phyloP scores from a whole-genome alignment of 2,797 vertebrate genomes.

The Lithobates pipiens region DNA sequence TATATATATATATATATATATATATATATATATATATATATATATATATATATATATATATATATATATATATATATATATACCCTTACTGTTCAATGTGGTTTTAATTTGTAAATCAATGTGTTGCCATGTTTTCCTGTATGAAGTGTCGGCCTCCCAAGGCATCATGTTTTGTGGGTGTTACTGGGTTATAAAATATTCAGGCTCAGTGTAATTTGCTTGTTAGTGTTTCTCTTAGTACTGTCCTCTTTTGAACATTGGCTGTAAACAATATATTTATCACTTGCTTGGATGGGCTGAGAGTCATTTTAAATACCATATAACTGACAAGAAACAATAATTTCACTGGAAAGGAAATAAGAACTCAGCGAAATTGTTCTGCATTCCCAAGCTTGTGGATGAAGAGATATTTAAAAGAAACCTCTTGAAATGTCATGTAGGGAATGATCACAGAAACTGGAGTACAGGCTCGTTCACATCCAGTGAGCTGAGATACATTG shows the following conservation, averaged over 20 bases:
- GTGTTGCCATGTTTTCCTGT: slow-evolving; percentile 11
- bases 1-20: too few relatives aligned
- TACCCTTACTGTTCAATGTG: too few relatives aligned
- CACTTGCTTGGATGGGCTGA: neutral
- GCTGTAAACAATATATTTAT: slow-evolving; percentile 17
- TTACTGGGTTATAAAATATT: neutral
- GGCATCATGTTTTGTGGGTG: neutral
- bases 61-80: too few relatives aligned
- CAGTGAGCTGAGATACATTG: too few relatives aligned
- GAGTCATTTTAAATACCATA: neutral
- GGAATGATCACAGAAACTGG: too few relatives aligned
- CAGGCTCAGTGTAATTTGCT: neutral
- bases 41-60: too few relatives aligned
- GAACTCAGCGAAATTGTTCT: neutral
- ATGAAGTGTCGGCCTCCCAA: neutral
- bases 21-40: too few relatives aligned
- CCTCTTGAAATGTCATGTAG: too few relatives aligned
- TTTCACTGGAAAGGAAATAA: neutral
- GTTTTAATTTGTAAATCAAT: too few relatives aligned
- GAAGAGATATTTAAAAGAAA: too few relatives aligned
- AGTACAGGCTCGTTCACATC: too few relatives aligned
- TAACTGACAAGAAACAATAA: neutral
- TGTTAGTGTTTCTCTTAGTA: slow-evolving; percentile 4
- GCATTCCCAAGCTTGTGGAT: neutral
- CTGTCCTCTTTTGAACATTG: neutral